phyloP scores from a whole-genome alignment of 2,888 invertebrate species.

The Trichogramma dendrolimi region DNA sequence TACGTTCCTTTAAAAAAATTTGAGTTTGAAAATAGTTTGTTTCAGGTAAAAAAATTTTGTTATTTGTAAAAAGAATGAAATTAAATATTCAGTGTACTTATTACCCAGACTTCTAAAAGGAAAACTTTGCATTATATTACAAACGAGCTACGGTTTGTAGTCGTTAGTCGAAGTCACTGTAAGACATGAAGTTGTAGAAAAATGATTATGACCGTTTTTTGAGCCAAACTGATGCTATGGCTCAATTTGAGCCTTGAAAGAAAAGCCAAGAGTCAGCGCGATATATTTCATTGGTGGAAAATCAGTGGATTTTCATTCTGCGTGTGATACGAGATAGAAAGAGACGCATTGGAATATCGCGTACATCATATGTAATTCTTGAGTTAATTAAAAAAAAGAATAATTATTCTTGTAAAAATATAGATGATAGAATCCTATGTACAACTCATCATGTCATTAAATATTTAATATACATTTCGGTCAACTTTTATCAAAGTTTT shows the following conservation, averaged over 20 bases:
- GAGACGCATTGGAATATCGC: neutral
- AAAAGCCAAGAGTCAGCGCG: conserved; percentile 25
- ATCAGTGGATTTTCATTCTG: conserved; percentile 20
- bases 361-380: conserved; percentile 9
- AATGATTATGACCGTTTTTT: conserved; percentile 28
- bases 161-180: conserved; percentile 20
- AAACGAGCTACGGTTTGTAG: conserved; percentile 8
- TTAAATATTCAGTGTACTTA: too few relatives aligned
- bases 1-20: too few relatives aligned
- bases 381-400: conserved; percentile 20
- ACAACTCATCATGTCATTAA: too few relatives aligned
- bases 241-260: conserved; percentile 21
- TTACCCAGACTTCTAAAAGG: neutral
- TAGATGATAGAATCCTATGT: too few relatives aligned
- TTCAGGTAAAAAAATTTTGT: too few relatives aligned
- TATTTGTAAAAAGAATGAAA: too few relatives aligned
- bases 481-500: too few relatives aligned
- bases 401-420: neutral
- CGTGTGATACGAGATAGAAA: conserved; percentile 10
- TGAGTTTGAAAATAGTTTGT: too few relatives aligned
- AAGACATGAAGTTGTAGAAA: conserved; percentile 9
- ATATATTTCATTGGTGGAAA: conserved; percentile 17
- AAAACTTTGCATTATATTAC: conserved; percentile 8
- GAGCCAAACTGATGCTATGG: conserved; percentile 2
- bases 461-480: too few relatives aligned